Evolutionary conservation across 2,113 vertebrate genomes (phyloP), one percentile per base, ranked within the genome.

Genomic region (Nerophis ophidion): DNA sequence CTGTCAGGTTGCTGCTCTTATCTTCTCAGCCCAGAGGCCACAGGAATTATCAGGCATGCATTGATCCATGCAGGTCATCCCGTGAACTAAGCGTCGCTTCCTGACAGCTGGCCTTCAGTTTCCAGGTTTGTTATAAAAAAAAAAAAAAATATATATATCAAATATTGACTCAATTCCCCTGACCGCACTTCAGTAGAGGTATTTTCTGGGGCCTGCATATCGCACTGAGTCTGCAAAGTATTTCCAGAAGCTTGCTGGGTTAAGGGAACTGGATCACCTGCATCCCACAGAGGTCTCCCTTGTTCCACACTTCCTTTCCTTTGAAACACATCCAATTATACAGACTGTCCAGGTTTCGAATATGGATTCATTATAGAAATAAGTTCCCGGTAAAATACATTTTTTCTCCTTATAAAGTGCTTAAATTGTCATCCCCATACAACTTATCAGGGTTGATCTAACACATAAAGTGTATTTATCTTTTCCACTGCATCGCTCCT

Each of bases 1-100:
- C 60, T 64, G 61, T 70, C 63, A 52, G 48, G 54, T 10, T 33
- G 45, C 57, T 12, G 61, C 61, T 70, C 72, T 84, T 86, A 85
- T 87, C 83, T 82, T 60, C 65, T 53, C 49, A 54, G 69, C 57
- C 59, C 79, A 81, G 82, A 79, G 79, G 75, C 75, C 73, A 67
- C 33, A 38, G 57, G 52, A 70, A 50, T 81, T 83, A 84, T 84
- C 75, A 61, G 63, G 61, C 68, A 59, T 46, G 62, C 49, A 72
- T 68, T 77, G 56, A 72, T 74, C 72, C 66, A 68, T 53, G 61
- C 76, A 71, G 76, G 75, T 76, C 66, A 65, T 26, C 57, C 68
- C 44, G 46, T 17, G 63, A 64, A 68, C 55, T 19, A 19, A 44
- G 59, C 58, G 42, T 49, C 5, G 14, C 48, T 60, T 48, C 33